Evolutionary conservation across 1,140 invertebrate genomes (phyloP), one percentile per base, ranked within the genome.

Genomic region (Leptonema lineaticorne): DNA sequence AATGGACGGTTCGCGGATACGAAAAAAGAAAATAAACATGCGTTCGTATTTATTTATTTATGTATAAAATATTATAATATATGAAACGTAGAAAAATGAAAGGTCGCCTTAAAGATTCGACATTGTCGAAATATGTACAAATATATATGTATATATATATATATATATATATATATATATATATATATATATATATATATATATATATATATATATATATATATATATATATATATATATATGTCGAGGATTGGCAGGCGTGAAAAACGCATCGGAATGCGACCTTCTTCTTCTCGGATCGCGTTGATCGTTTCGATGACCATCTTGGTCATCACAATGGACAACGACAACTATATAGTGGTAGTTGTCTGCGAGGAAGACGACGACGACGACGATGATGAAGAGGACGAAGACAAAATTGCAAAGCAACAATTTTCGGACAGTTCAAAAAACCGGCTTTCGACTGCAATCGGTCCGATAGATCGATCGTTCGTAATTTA

Each of bases 201-300:
- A n/a, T n/a, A n/a, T n/a, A n/a, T n/a, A n/a, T n/a, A n/a, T n/a
- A n/a, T 33, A 11, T 41, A 41, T 41, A 16, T 41, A 41, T 11
- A 41, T 41, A 11, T 11, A 41, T 41, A 11, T 11, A 41, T 41
- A 11, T 41, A 11, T 41, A 41, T 11, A 33, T 33, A 33, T 33
- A 33, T 6, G 30, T 11, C 30, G 30, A 22, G 50, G 50, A 22
- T 53, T 20, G 22, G 9, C 50, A 22, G 50, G 20, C 50, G 50
- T 41, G 2, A 6, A 53, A 53, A 53, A 53, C 50, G 50, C 50
- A 14, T 26, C 20, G 50, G 50, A 53, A 53, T 53, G 50, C 50
- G 50, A 22, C 50, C 50, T 53, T 53, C 8, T 53, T 41, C 11
- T 41, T 16, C n/a, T 48, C 46, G 46, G 18, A 18, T 2, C 9